Evolutionary conservation across 2,797 vertebrate species (phyloP), one percentile per base, ranked within the genome.

Genomic region (Xyrichtys novacula): DNA sequence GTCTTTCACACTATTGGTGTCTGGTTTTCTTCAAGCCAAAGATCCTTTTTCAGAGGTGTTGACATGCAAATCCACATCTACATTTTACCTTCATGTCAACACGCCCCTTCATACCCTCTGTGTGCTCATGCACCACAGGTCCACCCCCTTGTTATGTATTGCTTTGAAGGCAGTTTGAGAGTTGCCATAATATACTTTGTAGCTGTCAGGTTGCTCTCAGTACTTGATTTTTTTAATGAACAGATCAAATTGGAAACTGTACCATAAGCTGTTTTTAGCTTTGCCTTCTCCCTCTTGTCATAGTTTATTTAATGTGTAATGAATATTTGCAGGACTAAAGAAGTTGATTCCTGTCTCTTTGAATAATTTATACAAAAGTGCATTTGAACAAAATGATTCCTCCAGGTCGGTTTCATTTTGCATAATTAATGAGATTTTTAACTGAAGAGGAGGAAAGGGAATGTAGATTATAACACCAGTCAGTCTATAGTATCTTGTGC

Each of bases 281-380:
- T 9, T 34, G 32, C 32, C 14, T 34, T 34, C 32, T 34, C n/a
- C n/a, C n/a, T n/a, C 32, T 12, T 12, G 32, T 12, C 10, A 2
- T 34, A 12, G 32, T 34, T 34, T 14, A 34, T 12, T 65, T 20
- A 43, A 47, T 31, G 12, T 58, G 23, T 71, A 64, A 71, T 64
- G 9, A 28, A 69, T 65, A 6, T 69, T 2, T 76, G n/a, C 38
- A 52, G 49, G 25, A 34, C 71, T 50, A 40, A 17, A 22, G 63
- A 75, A 34, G 8, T 38, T 61, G 16, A 36, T 60, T 47, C 19
- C 20, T 59, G n/a, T 19, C 25, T 19, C 22, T 36, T 19, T 88
- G 25, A 65, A 78, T 76, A 15, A 83, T 81, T 64, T 3, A 85
- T 76, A 43, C n/a, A n/a, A 71, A 71, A 20, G 64, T 60, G 56